Base-by-base conservation (phyloP, 2,797 vertebrate species). In the Sebastes variabilis region DNA sequence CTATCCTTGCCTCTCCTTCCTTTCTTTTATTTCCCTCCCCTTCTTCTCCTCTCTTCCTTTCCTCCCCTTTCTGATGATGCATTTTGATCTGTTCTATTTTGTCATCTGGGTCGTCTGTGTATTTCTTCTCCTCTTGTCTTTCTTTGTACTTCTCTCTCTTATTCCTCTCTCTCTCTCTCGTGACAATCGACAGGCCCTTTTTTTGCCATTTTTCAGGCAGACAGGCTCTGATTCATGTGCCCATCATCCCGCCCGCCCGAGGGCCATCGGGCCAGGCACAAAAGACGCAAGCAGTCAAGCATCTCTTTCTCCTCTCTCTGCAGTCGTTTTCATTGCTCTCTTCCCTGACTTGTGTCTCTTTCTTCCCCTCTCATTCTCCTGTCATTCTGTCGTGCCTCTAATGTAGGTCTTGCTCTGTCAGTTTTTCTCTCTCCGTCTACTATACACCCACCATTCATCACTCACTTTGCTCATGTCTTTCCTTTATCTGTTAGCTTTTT, bases 221-320 rank as follows among this genome's bases (percentile, higher is more conserved):
- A 91, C 90, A 86, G 89, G 55, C 32, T 88, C 82, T 93, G 92
- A 94, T 94, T 94, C 93, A 94, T 93, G 89, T 91, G 92, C 84
- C 93, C 82, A 89, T 94, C 93, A 93, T 87, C 72, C 71, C 4
- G 49, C 70, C 87, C 2, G 84, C 91, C 90, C 14, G 46, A 89
- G 91, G 92, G 89, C 87, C 80, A 80, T 80, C 52, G 67, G 80
- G 80, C 87, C 62, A 56, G 86, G 76, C 89, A 92, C 89, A 89
- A 88, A 90, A 92, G 91, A 89, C n/a, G 65, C 82, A 88, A 62
- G 86, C 93, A 92, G 85, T 87, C 87, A 89, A 91, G 85, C 89
- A 87, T 91, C 88, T 80, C 86, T 77, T 83, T 89, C 75, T 86
- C 78, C 66, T 80, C 71, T 80, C 77, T 69, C 82, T 79, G 62